Percentiles rank a stretch among this genome's conserved stretches.
phyloP scores from a whole-genome alignment of 1,140 invertebrate species.

The Ips nitidus region DNA sequence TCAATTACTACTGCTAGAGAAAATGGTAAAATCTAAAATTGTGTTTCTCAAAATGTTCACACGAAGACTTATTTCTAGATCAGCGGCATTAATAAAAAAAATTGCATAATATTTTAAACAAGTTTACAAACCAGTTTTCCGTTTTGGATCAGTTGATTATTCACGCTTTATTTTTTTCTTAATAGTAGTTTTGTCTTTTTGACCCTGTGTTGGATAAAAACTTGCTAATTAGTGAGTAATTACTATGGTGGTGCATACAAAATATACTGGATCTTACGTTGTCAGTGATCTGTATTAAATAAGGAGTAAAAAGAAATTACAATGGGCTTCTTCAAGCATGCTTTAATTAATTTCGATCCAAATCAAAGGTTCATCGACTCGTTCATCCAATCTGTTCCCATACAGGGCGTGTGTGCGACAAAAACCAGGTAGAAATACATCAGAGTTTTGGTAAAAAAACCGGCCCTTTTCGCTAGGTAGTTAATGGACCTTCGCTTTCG shows the following conservation, averaged over 20 bases:
- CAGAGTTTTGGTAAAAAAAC: neutral
- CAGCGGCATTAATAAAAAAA: constrained; percentile 4
- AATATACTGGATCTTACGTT: neutral
- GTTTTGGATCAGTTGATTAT: neutral
- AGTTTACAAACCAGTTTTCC: constrained; percentile 9
- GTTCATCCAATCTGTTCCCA: constrained; percentile 10
- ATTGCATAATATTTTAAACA: constrained; percentile 13
- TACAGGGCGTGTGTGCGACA: constrained; percentile 15
- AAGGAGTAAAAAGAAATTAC: neutral
- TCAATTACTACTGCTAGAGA: too few relatives aligned
- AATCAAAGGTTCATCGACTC: constrained; percentile 9
- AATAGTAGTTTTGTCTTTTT: neutral
- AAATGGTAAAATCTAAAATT: neutral
- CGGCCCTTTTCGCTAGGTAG: constrained; percentile 28
- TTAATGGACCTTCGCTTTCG: constrained; percentile 26
- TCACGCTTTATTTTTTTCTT: neutral
- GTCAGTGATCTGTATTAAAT: neutral
- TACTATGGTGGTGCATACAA: neutral
- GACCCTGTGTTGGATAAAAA: neutral
- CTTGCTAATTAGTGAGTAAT: neutral
- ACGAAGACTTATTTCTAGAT: constrained; percentile 2
- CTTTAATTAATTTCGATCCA: constrained; percentile 8
- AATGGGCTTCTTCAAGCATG: constrained; percentile 1
- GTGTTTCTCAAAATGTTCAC: neutral
- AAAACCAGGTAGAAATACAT: constrained; percentile 24